Conservation (phyloP, 2,113 vertebrate genomes). For the Triplophysa dalaica region DNA sequence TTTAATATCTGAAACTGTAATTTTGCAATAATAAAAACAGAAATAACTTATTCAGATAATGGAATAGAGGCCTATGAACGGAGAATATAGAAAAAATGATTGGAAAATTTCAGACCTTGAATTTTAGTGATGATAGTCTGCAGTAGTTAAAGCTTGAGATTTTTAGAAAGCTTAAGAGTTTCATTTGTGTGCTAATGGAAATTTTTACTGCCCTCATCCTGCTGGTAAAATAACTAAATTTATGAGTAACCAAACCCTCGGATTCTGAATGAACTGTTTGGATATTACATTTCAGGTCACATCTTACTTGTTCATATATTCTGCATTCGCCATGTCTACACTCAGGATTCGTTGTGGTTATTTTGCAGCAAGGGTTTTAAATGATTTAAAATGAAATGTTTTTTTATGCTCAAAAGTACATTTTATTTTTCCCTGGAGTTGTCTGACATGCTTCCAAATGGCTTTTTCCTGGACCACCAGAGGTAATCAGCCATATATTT, state of each 20-base stretch:
- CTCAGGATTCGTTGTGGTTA: conserved; percentile 38
- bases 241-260: conserved; percentile 2
- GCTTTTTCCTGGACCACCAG: conserved; percentile 12
- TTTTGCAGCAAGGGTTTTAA: conserved; percentile 44
- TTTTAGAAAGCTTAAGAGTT: too few species aligned
- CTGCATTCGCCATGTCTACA: neutral
- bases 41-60: neutral
- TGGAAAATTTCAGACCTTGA: too few species aligned
- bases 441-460: conserved; percentile 39
- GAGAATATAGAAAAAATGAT: too few species aligned
- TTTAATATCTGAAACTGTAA: neutral
- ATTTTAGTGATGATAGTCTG: too few species aligned
- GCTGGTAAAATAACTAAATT: neutral
- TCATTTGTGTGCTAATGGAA: too few species aligned
- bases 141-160: too few species aligned
- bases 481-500: conserved; percentile 33
- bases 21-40: neutral
- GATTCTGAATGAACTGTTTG: conserved; percentile 24
- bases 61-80: neutral
- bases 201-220: too few species aligned
- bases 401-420: conserved; percentile 44
- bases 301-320: neutral
- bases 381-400: conserved; percentile 53
- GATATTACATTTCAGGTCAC: conserved; percentile 3
- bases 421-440: conserved; percentile 43